phyloP scores from a whole-genome alignment of 2,797 vertebrate species.

The Phoxinus dragarum region DNA sequence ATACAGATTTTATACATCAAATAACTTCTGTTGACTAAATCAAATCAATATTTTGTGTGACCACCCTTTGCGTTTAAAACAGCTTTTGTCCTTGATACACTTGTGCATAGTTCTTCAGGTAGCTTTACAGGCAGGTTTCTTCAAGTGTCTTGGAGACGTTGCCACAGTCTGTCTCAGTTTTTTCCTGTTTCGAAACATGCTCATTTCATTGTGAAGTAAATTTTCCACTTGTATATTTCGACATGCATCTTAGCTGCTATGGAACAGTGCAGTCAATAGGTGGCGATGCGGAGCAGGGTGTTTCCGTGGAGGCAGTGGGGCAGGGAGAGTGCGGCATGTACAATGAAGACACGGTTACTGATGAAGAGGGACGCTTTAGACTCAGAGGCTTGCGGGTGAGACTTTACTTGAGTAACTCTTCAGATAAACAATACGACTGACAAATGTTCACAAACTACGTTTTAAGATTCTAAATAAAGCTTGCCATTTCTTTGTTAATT shows the following conservation, averaged over 20 bases:
- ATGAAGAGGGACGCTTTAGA: slow-evolving; percentile 94
- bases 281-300: slow-evolving; percentile 92
- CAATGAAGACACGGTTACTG: slow-evolving; percentile 94
- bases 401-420: neutral
- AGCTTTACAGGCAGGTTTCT: too few species aligned
- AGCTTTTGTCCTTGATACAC: too few species aligned
- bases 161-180: too few species aligned
- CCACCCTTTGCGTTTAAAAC: too few species aligned
- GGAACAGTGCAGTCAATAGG: slow-evolving; percentile 93
- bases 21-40: too few species aligned
- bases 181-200: neutral
- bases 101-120: too few species aligned
- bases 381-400: slow-evolving; percentile 94
- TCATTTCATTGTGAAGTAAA: neutral
- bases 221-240: neutral
- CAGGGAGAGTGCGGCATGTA: slow-evolving; percentile 91
- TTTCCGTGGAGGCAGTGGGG: slow-evolving; percentile 93
- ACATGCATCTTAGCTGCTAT: slow-evolving; percentile 83
- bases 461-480: neutral
- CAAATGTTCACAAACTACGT: neutral
- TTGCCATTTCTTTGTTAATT: neutral
- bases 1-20: too few species aligned
- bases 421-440: neutral
- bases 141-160: too few species aligned
- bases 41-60: too few species aligned